A percentile compares a stretch with the other conserved stretches of the same genome.
Evolutionary conservation across 2,888 invertebrate species (phyloP).

Genomic region (Oligia latruncula): DNA sequence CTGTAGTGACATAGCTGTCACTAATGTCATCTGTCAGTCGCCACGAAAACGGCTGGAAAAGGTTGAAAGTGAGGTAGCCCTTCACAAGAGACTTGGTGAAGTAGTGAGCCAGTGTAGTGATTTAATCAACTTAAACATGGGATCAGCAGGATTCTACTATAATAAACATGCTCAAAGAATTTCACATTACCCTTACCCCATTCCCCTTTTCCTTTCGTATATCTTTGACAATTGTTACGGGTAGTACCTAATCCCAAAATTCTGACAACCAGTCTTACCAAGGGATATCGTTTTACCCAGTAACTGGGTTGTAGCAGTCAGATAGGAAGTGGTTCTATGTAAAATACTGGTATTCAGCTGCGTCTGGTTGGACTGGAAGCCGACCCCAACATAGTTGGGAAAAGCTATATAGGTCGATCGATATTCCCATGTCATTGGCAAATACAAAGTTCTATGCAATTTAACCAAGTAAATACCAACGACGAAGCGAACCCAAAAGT

Average conservation of each 20-base stretch:
- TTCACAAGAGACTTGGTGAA: background rate
- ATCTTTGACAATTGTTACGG: background rate
- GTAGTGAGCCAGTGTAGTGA: background rate
- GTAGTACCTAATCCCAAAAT: no score
- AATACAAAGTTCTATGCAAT: constrained; percentile 10
- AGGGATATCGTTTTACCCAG: no score
- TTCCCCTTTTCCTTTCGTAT: background rate
- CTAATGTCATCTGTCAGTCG: background rate
- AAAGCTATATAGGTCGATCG: background rate
- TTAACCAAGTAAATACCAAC: constrained; percentile 24
- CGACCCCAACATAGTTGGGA: background rate
- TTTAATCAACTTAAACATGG: no score
- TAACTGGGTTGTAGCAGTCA: no score
- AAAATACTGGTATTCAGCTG: no score
- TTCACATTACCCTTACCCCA: background rate
- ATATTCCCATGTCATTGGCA: background rate
- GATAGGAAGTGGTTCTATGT: no score
- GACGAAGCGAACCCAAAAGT: constrained; percentile 53
- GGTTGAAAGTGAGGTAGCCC: background rate
- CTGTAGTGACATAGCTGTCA: background rate
- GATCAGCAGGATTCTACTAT: no score
- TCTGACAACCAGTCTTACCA: no score
- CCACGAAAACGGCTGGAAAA: background rate
- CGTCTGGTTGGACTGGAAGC: no score
- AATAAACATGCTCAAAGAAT: background rate